phyloP scores from a whole-genome alignment of 64 coral and sea anemone species.

The Stichodactyla mertensii region DNA sequence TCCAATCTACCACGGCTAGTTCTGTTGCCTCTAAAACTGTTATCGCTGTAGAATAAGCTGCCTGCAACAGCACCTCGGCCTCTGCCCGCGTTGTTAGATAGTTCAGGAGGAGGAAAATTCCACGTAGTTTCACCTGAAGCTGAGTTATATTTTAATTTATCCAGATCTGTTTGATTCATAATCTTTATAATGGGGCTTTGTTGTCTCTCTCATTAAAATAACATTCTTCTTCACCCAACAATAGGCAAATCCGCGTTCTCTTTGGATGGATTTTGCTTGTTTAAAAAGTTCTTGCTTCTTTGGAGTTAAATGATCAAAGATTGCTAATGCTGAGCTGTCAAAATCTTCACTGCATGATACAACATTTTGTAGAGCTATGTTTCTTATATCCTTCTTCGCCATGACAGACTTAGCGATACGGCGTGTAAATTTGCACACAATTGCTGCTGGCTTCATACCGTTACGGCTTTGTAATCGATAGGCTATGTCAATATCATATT shows the following conservation, averaged over 20 bases:
- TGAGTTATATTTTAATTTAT: conserved; percentile 11
- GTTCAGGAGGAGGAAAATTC: conserved; percentile 19
- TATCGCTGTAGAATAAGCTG: no score
- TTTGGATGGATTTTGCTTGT: conserved; percentile 31
- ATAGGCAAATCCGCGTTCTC: conserved; percentile 17
- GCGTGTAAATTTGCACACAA: conserved; percentile 6
- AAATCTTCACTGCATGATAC: not conserved
- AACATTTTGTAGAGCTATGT: not conserved
- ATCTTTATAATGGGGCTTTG: conserved; percentile 33
- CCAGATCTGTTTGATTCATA: conserved; percentile 12
- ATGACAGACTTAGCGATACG: conserved; percentile 8
- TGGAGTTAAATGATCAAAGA: conserved; percentile 26
- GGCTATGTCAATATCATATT: no score
- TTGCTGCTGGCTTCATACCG: not conserved
- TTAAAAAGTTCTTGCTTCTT: conserved; percentile 26
- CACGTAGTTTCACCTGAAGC: conserved; percentile 22
- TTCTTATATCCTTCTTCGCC: not conserved
- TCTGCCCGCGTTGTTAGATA: conserved; percentile 24
- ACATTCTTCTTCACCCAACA: conserved; percentile 26
- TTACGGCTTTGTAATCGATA: no score
- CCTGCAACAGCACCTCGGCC: not conserved
- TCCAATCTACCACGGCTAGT: conserved; percentile 19
- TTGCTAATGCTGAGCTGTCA: not conserved
- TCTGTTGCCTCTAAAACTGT: no score
- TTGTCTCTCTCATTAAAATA: conserved; percentile 31